Percentiles rank a stretch among this genome's conserved stretches.
These are phyloP conservation scores for Hedychridium roseum DNA, from an alignment of 2,888 invertebrate species.

Conservation along the genomic window DNA sequence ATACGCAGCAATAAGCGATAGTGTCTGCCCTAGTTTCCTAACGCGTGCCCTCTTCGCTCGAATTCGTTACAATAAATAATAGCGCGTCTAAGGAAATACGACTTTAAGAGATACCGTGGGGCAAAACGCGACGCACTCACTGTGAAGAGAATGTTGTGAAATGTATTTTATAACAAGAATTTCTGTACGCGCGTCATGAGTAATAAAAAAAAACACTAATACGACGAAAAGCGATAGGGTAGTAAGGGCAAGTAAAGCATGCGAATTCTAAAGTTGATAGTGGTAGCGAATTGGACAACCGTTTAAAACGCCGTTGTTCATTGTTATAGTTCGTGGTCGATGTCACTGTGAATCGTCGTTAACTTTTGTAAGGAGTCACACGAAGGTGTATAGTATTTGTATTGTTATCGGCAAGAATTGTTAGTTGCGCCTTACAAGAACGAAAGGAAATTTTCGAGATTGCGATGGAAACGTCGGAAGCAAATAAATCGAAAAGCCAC, in stretches of 20 bases:
- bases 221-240: conserved; percentile 41
- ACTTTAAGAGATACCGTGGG: not conserved
- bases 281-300: conserved; percentile 55
- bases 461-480: too few relatives aligned
- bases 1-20: not conserved
- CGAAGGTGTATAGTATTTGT: not conserved
- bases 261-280: conserved; percentile 62
- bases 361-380: conserved; percentile 2
- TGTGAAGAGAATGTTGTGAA: conserved; percentile 16
- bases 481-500: too few relatives aligned
- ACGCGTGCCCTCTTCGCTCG: not conserved
- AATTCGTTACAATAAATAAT: too few relatives aligned
- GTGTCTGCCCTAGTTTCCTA: not conserved
- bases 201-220: conserved; percentile 20
- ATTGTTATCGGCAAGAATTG: too few relatives aligned
- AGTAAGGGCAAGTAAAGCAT: conserved; percentile 61
- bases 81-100: not conserved
- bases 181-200: conserved; percentile 17
- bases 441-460: too few relatives aligned
- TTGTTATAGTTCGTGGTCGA: conserved; percentile 54
- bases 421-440: too few relatives aligned
- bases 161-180: conserved; percentile 35
- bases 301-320: conserved; percentile 47
- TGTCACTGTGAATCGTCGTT: conserved; percentile 50
- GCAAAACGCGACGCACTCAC: not conserved